Base-by-base conservation (phyloP, 2,888 invertebrate species). In the Nomada hirtipes region DNA sequence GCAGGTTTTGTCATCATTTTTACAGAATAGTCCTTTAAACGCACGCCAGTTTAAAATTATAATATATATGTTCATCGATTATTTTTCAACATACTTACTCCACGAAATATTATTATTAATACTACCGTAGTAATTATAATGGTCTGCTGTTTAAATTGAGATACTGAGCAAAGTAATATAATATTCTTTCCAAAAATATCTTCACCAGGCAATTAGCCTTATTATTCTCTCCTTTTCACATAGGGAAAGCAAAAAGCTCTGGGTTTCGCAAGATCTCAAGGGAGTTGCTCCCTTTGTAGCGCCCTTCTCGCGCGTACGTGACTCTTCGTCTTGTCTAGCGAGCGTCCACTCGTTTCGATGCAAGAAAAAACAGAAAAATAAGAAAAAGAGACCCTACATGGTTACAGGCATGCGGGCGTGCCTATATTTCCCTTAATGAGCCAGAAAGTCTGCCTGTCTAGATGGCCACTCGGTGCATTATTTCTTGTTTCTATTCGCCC, bases 351-450 rank as follows among this genome's bases (percentile, higher is more conserved):
- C 53, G 26, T 60, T 61, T 13, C 50, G 61, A 15, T 63, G 23
- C 42, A 36, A 29, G 68, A 71, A 26, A 47, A 47, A 47, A 3
- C 3, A 47, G 3, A 47, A 36, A 36, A 36, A 36, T 36, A 36
- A 36, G 36, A 4, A 36, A 71, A 59, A 20, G n/a, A 75, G 65
- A 77, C 79, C 75, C 72, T 3, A 20, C 42, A 23, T 23, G 52
- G 26, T 4, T 15, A 59, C 60, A 26, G 80, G 80, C 83, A 71
- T 73, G 85, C 55, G 83, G 88, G 76, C 85, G 74, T 76, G 78
- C 80, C 83, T 82, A 83, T 86, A 83, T 82, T 82, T 83, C 82
- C 83, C 73, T 86, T 90, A 90, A 90, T 90, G 90, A 90, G 89
- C 85, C 81, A 68, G 86, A 78, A 87, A 89, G 84, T 85, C 85